Evolutionary conservation across 1,140 invertebrate genomes (phyloP).

Genomic region (Oryzaephilus surinamensis): DNA sequence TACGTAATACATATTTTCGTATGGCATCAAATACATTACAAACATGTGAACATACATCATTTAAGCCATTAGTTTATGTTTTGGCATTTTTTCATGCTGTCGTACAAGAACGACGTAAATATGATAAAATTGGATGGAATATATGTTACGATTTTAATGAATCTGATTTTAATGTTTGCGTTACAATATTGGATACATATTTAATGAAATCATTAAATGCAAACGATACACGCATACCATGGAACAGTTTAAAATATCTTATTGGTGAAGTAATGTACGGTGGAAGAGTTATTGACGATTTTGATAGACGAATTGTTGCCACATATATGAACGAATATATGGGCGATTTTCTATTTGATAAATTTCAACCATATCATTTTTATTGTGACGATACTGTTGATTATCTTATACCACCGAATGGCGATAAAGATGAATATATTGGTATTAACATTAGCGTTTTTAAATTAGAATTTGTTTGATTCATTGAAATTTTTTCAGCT

Average conservation of each 20-base stretch:
- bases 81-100: constrained; percentile 86
- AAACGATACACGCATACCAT: constrained; percentile 57
- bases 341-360: constrained; percentile 85
- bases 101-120: constrained; percentile 80
- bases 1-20: constrained; percentile 82
- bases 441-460: constrained; percentile 40
- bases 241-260: constrained; percentile 81
- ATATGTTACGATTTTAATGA: constrained; percentile 88
- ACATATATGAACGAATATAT: constrained; percentile 91
- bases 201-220: constrained; percentile 49
- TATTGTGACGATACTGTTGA: constrained; percentile 63
- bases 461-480: not conserved
- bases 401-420: constrained; percentile 64
- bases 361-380: constrained; percentile 82
- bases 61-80: constrained; percentile 70
- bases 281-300: constrained; percentile 80
- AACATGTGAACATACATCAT: constrained; percentile 59
- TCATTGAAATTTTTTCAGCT: constrained; percentile 31
- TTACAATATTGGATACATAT: constrained; percentile 73
- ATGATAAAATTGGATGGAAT: constrained; percentile 90
- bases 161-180: constrained; percentile 80
- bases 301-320: constrained; percentile 71
- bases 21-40: constrained; percentile 59
- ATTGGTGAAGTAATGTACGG: constrained; percentile 93
- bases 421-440: constrained; percentile 59